Percentiles rank a stretch among this genome's conserved stretches.
Conservation (phyloP, 2,888 invertebrate species). For the Ophion ventricosus region DNA sequence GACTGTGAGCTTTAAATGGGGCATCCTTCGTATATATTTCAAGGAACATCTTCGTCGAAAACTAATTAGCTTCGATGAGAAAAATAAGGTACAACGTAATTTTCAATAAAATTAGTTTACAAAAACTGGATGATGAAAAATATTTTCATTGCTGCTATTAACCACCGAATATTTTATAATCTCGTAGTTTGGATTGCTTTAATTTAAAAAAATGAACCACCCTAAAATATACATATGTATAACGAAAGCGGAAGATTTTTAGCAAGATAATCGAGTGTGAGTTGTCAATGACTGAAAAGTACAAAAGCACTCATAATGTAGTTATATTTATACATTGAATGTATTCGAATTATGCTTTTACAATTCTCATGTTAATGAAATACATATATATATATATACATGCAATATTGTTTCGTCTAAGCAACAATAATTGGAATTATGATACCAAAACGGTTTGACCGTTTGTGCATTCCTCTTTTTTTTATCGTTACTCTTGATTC, state of each 20-base stretch:
- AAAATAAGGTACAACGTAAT: neutral
- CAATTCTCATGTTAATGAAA: conserved; percentile 77
- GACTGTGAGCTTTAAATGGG: neutral
- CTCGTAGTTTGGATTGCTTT: neutral
- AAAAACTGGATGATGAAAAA: neutral
- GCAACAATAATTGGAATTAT: neutral
- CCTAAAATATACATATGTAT: conserved; percentile 37
- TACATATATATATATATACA: conserved; percentile 54
- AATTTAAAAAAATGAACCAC: neutral
- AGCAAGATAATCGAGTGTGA: conserved; percentile 73
- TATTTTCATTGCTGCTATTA: neutral
- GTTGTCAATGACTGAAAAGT: conserved; percentile 81
- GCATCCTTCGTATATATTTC: neutral
- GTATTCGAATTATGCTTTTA: conserved; percentile 79
- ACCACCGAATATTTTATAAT: neutral
- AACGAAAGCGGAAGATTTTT: conserved; percentile 55
- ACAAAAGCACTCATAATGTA: conserved; percentile 80
- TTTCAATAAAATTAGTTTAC: neutral
- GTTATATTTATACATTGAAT: conserved; percentile 80
- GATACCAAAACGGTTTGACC: neutral
- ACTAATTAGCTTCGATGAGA: neutral
- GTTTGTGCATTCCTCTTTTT: neutral
- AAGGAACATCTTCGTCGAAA: neutral
- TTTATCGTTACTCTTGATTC: neutral
- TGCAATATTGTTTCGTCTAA: conserved; percentile 60